Conservation (phyloP, 2,888 invertebrate species). For the Apamea sordens region DNA sequence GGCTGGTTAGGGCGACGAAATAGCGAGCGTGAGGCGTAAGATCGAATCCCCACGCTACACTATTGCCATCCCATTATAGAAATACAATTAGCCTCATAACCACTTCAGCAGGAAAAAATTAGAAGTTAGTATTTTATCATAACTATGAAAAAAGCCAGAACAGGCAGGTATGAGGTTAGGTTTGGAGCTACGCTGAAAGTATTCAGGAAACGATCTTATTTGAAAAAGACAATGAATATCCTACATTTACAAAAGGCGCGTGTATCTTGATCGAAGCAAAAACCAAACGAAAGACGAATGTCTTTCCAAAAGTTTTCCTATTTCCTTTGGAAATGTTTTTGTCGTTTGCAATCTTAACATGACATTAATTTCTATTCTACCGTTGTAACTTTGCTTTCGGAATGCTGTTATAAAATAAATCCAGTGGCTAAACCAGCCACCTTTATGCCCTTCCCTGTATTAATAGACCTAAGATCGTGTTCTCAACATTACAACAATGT, state of each 20-base stretch:
- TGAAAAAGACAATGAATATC: not conserved
- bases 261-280: not conserved
- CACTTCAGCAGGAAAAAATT: not conserved
- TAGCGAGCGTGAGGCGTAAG: not conserved
- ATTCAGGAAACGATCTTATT: not conserved
- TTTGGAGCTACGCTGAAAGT: not conserved
- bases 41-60: not conserved
- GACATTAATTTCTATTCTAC: constrained; percentile 16
- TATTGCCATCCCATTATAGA: not conserved
- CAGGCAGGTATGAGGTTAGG: not conserved
- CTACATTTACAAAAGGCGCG: not conserved
- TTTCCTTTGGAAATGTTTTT: not conserved
- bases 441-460: constrained; percentile 16
- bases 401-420: constrained; percentile 23
- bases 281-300: not conserved
- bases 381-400: constrained; percentile 14
- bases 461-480: constrained; percentile 26
- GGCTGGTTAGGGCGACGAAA: not conserved
- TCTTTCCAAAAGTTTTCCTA: not conserved
- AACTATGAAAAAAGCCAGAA: not conserved
- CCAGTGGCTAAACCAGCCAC: constrained; percentile 11
- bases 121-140: not conserved
- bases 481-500: constrained; percentile 29
- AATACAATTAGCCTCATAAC: not conserved
- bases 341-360: not conserved